Base-by-base conservation (phyloP, 2,888 invertebrate species). In the Tinea pellionella region DNA sequence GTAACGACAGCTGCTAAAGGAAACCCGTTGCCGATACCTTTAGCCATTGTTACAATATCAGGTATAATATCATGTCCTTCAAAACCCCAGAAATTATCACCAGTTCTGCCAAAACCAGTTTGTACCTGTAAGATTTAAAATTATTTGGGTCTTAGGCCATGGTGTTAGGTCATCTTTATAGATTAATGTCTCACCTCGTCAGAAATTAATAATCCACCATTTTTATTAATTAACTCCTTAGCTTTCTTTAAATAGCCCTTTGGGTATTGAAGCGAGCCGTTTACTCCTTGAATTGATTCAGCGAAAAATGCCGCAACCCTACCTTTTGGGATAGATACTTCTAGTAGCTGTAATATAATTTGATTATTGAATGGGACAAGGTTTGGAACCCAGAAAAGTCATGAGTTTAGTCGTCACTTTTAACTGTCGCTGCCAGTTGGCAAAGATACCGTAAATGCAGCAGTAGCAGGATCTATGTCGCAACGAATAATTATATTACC, bases 81-180 rank as follows among this genome's bases (percentile, higher is more conserved):
- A 74, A 98, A 99, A n/a, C 97, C 97, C 99, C 99, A 99, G 82
- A 93, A 99, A 69, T 95, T 90, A 58, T 95, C 94, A 0, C 99
- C 99, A 0, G 96, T 95, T 62, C 99, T 89, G 0, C 97, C 99
- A 73, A 99, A 98, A 1, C 99, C 99, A 0, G 97, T 96, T 88
- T 99, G 99, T 0, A 98, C 96, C 93, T 93, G 64, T n/a, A n/a
- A n/a, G n/a, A n/a, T n/a, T n/a, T n/a, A 47, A 69, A 12, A 53
- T n/a, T 2, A 37, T n/a, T n/a, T n/a, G n/a, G 2, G 37, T 37
- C 9, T 12, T 37, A 37, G 37, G 37, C 37, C 9, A 6, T 9
- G 2, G 2, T 37, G 4, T 37, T 37, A 37, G 37, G 2, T 6
- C 9, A n/a, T 2, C 37, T 37, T 30, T 9, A 9, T 9, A 37